Evolutionary conservation across 1,140 invertebrate genomes (phyloP).

Genomic region (Rhagoletis zephyria): DNA sequence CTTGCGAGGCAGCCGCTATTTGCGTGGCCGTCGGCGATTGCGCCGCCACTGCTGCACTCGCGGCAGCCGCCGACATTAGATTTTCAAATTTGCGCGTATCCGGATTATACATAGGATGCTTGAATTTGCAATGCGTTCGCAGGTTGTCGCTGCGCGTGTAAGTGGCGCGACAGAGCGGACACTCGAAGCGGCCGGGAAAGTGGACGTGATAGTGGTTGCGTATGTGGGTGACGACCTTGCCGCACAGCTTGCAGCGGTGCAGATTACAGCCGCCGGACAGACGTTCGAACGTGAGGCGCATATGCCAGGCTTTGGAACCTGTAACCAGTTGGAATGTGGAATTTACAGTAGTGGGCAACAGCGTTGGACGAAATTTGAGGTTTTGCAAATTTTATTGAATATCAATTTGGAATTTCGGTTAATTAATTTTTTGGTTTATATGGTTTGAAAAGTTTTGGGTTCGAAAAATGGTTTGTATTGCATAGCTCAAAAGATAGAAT

Average conservation of each 20-base stretch:
- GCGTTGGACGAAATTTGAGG: conserved; percentile 6
- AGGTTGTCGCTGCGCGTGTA: conserved; percentile 91
- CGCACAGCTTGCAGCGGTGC: conserved; percentile 91
- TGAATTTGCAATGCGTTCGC: conserved; percentile 90
- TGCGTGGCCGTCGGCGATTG: conserved; percentile 74
- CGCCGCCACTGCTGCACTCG: conserved; percentile 76
- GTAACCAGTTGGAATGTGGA: conserved; percentile 62
- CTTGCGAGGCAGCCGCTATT: conserved; percentile 67
- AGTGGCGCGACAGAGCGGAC: conserved; percentile 87
- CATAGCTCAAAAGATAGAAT: conserved; percentile 49
- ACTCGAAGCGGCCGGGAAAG: conserved; percentile 89
- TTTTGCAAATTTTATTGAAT: conserved; percentile 53
- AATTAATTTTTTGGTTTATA: conserved; percentile 55
- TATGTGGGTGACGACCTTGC: conserved; percentile 92
- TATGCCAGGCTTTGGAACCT: conserved; percentile 93
- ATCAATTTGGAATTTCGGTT: conserved; percentile 55
- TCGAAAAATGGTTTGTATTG: conserved; percentile 53
- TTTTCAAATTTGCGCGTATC: conserved; percentile 87
- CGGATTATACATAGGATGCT: conserved; percentile 85
- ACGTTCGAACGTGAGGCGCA: conserved; percentile 91
- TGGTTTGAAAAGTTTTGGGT: conserved; percentile 43
- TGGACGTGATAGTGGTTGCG: conserved; percentile 92
- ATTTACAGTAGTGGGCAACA: conserved; percentile 50
- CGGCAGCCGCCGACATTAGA: conserved; percentile 75
- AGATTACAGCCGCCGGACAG: conserved; percentile 89